Evolutionary conservation across 2,888 invertebrate genomes (phyloP).

Genomic region (Rhopalosiphum nymphaeae): DNA sequence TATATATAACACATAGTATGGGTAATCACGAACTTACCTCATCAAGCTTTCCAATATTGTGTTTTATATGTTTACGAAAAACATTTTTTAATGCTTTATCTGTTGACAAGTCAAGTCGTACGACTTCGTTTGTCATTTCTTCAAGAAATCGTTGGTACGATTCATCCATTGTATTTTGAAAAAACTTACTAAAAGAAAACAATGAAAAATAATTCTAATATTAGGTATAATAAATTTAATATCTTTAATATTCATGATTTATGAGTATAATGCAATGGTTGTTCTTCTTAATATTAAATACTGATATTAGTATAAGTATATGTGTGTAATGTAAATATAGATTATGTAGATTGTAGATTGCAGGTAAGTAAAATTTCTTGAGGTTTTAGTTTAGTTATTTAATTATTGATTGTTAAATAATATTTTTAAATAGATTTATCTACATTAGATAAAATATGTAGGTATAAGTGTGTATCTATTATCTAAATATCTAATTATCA

Average conservation of each 20-base stretch:
- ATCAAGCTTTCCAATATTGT: slow-evolving; percentile 56
- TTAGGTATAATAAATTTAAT: too few relatives aligned
- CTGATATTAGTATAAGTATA: not conserved
- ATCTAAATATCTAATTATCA: too few relatives aligned
- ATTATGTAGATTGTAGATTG: not conserved
- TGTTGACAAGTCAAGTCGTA: slow-evolving; percentile 44
- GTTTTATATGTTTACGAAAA: slow-evolving; percentile 58
- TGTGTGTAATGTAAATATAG: not conserved
- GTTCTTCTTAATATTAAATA: not conserved
- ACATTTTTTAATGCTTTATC: slow-evolving; percentile 53
- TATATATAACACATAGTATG: not conserved
- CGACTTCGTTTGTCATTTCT: slow-evolving; percentile 59
- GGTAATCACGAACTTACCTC: slow-evolving; percentile 19
- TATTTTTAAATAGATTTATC: too few relatives aligned
- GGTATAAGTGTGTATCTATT: too few relatives aligned
- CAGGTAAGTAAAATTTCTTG: too few relatives aligned
- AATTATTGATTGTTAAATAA: too few relatives aligned
- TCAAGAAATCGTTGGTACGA: slow-evolving; percentile 51
- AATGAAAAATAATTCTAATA: not conserved
- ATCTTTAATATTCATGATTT: not conserved
- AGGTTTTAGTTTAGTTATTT: too few relatives aligned
- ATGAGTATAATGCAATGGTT: not conserved
- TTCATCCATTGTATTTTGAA: slow-evolving; percentile 35
- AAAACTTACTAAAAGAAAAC: slow-evolving; percentile 29
- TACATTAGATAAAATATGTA: too few relatives aligned